Evolutionary conservation across 1,140 invertebrate species (phyloP), one percentile per base, ranked within the genome.

Genomic region (Formica selysi): DNA sequence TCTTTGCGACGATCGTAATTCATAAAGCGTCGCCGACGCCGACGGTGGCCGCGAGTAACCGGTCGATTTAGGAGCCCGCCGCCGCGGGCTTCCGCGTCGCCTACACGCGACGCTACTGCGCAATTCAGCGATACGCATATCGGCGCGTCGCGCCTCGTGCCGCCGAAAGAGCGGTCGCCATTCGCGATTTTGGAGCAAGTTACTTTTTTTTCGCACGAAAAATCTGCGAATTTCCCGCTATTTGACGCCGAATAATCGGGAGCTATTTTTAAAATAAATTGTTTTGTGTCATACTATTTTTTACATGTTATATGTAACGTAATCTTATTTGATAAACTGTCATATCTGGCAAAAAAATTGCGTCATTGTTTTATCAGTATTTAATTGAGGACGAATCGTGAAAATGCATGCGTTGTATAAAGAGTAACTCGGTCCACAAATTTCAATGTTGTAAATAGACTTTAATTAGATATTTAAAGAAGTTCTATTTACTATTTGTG

Each of bases 71-170:
- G 62, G 70, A 73, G 38, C 44, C 32, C 59, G 48, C 73, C 36
- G 51, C 29, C 64, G 36, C 57, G 61, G 16, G 74, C 22, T 68
- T 29, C 32, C 38, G 67, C 73, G 68, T 79, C 83, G 76, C 74
- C 62, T 57, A 88, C 62, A 76, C 87, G 87, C 87, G 76, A 89
- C 87, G 88, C 88, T 86, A 89, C 88, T 88, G 76, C 88, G 88
- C 88, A 89, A 88, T 89, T 86, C 48, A 70, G n/a, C 83, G 62
- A 29, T 68, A 32, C 54, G 59, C 84, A 11, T 0, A n/a, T 36
- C 78, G 44, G 44, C 10, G 11, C 48, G 32, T 32, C 32, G 32
- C 3, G 32, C 32, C 32, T 32, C 32, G 32, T 32, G 22, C 4
- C 61, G 54, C 29, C 26, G 54, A 41, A 41, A 29, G 8, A n/a